Conservation (phyloP, 2,797 vertebrate genomes). For the Pseudochaenichthys georgianus region DNA sequence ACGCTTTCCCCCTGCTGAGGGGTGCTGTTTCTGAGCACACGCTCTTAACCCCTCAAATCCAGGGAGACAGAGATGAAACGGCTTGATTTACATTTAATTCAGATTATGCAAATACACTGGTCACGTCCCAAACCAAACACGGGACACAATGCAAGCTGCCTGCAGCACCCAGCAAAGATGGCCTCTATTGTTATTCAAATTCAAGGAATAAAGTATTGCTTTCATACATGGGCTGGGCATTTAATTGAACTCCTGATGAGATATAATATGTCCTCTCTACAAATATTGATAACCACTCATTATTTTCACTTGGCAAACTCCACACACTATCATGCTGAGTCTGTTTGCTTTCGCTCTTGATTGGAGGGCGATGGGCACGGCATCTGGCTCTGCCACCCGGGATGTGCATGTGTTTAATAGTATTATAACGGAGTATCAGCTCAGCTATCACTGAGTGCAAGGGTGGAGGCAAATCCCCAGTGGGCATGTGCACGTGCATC, state of each 20-base stretch:
- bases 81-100: conserved; percentile 86
- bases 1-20: conserved; percentile 60
- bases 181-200: conserved; percentile 81
- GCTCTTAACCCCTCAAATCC: conserved; percentile 82
- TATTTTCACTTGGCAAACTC: conserved; percentile 50
- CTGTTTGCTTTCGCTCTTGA: conserved; percentile 55
- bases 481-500: conserved; percentile 42
- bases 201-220: conserved; percentile 40
- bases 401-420: conserved; percentile 63
- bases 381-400: conserved; percentile 54
- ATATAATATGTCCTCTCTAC: conserved; percentile 37
- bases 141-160: conserved; percentile 64
- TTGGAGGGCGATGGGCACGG: conserved; percentile 47
- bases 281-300: conserved; percentile 56
- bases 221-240: conserved; percentile 35
- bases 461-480: conserved; percentile 59
- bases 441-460: conserved; percentile 53
- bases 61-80: conserved; percentile 77
- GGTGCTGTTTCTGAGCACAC: conserved; percentile 63
- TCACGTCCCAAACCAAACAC: conserved; percentile 74
- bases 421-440: conserved; percentile 66
- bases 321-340: conserved; percentile 15
- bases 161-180: conserved; percentile 60
- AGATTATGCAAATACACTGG: conserved; percentile 85
- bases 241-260: conserved; percentile 56